Conservation (phyloP, 1,140 invertebrate species). For the Medauroidea extradentata region DNA sequence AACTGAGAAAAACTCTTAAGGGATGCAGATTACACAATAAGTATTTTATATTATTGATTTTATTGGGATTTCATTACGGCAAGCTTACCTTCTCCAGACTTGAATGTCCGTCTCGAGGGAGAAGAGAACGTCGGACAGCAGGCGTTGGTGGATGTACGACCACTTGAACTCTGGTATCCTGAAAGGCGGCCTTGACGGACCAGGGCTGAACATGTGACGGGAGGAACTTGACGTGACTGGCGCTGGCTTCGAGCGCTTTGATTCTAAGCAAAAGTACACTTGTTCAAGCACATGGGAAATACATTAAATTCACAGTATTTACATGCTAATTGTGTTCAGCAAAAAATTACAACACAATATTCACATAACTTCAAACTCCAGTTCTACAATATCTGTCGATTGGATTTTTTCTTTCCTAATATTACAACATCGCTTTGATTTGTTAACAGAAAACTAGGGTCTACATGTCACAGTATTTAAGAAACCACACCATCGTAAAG, state of each 20-base stretch:
- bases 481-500: too few relatives aligned
- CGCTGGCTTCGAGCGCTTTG: slow-evolving; percentile 52
- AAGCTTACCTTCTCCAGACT: slow-evolving; percentile 75
- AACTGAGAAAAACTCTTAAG: too few relatives aligned
- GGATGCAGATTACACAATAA: too few relatives aligned
- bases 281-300: background rate
- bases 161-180: slow-evolving; percentile 99
- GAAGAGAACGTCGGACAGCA: slow-evolving; percentile 94
- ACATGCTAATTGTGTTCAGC: background rate
- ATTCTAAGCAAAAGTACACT: slow-evolving; percentile 9
- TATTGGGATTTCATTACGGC: too few relatives aligned
- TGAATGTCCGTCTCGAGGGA: slow-evolving; percentile 97
- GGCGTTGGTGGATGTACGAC: slow-evolving; percentile 96
- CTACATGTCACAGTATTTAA: too few relatives aligned
- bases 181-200: slow-evolving; percentile 92
- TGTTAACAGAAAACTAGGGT: too few relatives aligned
- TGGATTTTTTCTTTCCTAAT: too few relatives aligned
- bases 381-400: too few relatives aligned
- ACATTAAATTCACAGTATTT: slow-evolving; percentile 3
- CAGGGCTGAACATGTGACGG: slow-evolving; percentile 90
- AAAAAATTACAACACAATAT: slow-evolving; percentile 3
- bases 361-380: too few relatives aligned
- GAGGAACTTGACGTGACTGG: slow-evolving; percentile 34
- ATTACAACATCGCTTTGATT: too few relatives aligned
- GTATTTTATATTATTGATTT: too few relatives aligned